phyloP scores from a whole-genome alignment of 2,888 invertebrate species.

The Epistrophella euchroma region DNA sequence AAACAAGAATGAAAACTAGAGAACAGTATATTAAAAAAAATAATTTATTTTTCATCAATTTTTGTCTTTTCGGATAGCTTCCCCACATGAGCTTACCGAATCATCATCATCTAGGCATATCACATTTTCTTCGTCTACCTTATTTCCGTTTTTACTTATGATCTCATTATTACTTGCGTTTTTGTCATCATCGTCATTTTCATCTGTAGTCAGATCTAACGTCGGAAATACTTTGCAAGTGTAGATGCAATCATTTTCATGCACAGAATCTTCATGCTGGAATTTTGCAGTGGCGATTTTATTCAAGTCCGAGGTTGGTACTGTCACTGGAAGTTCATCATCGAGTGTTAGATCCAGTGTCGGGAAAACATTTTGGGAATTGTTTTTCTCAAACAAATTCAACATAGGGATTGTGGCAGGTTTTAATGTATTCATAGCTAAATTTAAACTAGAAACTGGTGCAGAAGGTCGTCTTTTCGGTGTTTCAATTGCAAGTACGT shows the following conservation, averaged over 20 bases:
- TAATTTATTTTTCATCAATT: background rate
- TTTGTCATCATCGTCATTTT: background rate
- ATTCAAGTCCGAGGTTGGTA: background rate
- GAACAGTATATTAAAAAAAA: background rate
- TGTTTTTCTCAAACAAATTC: background rate
- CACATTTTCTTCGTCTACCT: background rate
- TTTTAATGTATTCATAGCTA: background rate
- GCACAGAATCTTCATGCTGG: background rate
- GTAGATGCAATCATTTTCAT: background rate
- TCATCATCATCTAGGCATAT: constrained; percentile 22
- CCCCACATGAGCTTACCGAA: background rate
- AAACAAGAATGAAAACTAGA: background rate
- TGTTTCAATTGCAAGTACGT: background rate
- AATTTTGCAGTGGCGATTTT: background rate
- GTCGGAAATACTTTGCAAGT: background rate
- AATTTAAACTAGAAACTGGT: too few species aligned
- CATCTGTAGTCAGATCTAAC: background rate
- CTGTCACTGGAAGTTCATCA: background rate
- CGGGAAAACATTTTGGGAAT: background rate
- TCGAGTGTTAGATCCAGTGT: background rate
- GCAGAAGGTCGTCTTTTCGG: too few species aligned
- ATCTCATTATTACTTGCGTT: background rate
- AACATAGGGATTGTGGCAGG: too few species aligned
- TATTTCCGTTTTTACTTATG: background rate
- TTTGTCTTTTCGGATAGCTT: background rate